Evolutionary conservation across 2,113 vertebrate genomes (phyloP).

Genomic region (Colistium nudipinnis): DNA sequence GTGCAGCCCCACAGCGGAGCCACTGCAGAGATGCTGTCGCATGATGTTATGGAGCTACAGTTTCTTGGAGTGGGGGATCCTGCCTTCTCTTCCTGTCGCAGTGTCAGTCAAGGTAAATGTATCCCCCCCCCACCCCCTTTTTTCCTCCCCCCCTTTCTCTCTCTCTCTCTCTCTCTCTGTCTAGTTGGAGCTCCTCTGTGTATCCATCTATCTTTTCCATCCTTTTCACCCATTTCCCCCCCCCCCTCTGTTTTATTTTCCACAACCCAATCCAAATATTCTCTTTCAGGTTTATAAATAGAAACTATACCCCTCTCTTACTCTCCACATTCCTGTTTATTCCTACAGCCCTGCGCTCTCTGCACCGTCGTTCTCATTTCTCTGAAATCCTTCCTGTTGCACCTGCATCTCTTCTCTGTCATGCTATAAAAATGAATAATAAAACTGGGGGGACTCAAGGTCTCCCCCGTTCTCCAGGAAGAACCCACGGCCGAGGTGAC

Average conservation of each 20-base stretch:
- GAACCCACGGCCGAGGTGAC: too few species aligned
- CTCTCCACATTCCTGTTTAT: conserved; percentile 38
- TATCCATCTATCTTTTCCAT: background rate
- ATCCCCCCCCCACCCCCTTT: conserved; percentile 10
- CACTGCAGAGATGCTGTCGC: conserved; percentile 69
- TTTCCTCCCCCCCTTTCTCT: background rate
- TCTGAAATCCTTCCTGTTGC: conserved; percentile 12
- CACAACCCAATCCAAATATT: conserved; percentile 62
- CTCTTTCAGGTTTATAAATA: conserved; percentile 76
- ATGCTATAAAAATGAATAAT: too few species aligned
- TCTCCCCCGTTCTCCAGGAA: background rate
- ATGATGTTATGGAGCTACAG: conserved; percentile 58
- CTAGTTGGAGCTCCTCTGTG: conserved; percentile 7
- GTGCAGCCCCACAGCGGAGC: conserved; percentile 47
- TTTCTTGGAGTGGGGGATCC: conserved; percentile 56
- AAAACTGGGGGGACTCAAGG: too few species aligned
- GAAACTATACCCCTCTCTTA: conserved; percentile 54
- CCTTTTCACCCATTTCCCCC: background rate
- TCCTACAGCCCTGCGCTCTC: conserved; percentile 21
- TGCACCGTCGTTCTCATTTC: background rate
- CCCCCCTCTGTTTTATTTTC: conserved; percentile 52
- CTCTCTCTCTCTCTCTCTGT: background rate
- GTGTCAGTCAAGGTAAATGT: conserved; percentile 79
- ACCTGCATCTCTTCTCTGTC: background rate
- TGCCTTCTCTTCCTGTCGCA: conserved; percentile 73